These are phyloP conservation scores for Diplosoma virens DNA, from an alignment of 23 tunicate species.

Conservation along the genomic window DNA sequence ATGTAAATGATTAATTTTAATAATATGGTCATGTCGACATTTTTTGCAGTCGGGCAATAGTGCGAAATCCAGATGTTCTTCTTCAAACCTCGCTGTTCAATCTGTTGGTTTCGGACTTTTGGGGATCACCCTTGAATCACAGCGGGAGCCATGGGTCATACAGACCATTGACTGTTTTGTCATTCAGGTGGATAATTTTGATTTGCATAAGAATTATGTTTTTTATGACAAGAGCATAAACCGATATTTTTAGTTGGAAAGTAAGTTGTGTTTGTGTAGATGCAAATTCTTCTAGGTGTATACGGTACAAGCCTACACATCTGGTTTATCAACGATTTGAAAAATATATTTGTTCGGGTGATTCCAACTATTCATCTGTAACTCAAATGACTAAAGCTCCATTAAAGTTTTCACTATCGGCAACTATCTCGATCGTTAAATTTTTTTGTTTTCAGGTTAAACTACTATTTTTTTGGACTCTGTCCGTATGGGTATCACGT, in stretches of 20 bases:
- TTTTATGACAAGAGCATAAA: too few relatives aligned
- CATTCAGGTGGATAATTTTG: slow-evolving; percentile 64
- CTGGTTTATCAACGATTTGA: too few relatives aligned
- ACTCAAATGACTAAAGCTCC: too few relatives aligned
- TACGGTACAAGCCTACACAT: too few relatives aligned
- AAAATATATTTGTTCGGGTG: too few relatives aligned
- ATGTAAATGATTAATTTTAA: too few relatives aligned
- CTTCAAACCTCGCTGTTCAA: slow-evolving; percentile 14
- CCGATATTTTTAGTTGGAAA: too few relatives aligned
- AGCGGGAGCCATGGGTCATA: slow-evolving; percentile 88
- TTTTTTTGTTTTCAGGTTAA: slow-evolving; percentile 41
- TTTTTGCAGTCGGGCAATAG: slow-evolving; percentile 70
- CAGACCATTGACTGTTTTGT: slow-evolving; percentile 62
- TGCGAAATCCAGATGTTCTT: slow-evolving; percentile 61
- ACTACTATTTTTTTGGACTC: slow-evolving; percentile 45
- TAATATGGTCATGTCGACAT: too few relatives aligned
- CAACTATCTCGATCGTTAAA: background rate
- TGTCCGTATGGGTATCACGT: slow-evolving; percentile 61
- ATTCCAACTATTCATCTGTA: too few relatives aligned
- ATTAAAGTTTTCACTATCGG: background rate
- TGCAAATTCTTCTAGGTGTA: too few relatives aligned
- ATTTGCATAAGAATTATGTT: background rate
- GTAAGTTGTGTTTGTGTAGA: too few relatives aligned
- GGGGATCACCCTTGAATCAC: slow-evolving; percentile 84
- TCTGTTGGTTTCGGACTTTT: slow-evolving; percentile 54